Evolutionary conservation across 2,888 invertebrate genomes (phyloP), one percentile per base, ranked within the genome.

Genomic region (Crepidodera aurea): DNA sequence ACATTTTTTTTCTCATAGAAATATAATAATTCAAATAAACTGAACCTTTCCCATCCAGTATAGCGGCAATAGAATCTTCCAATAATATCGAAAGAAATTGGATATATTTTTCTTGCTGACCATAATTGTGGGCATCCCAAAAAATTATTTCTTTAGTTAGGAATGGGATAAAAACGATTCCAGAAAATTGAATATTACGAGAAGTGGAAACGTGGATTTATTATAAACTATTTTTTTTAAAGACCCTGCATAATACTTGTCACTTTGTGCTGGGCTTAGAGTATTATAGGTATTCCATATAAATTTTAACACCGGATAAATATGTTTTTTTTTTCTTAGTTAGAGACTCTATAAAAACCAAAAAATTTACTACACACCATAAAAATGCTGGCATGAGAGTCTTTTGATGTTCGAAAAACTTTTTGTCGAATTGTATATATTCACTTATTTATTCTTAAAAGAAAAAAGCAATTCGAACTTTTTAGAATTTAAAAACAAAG

Each of bases 31-130:
- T 22, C 46, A 46, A 25, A 19, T 46, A 46, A 46, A 46, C 25
- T 19, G 22, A 13, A 25, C 46, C 46, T 7, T 46, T 46, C 25
- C 46, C 19, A 22, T 46, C 25, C 46, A 46, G 25, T 46, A 13
- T 46, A 25, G 25, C 13, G 25, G 1, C 22, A 46, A 46, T 46
- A 46, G 46, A 46, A 22, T 25, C 25, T 8, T 22, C 12, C 46
- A 25, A 25, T 46, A 46, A 46, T 46, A 46, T 46, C 12, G 13
- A 46, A 46, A 25, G 22, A 6, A 46, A 46, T 46, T 46, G 46
- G 46, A 46, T 46, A 46, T 46, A 46, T 46, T 46, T 46, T 32
- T 46, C 12, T 25, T 25, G 25, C 25, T 22, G 46, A 46, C 46
- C 46, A 46, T 46, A 46, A 46, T 46, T 46, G 19, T 25, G 12